phyloP scores from a whole-genome alignment of 2,113 vertebrate species.

The Urocynchramus pylzowi region DNA sequence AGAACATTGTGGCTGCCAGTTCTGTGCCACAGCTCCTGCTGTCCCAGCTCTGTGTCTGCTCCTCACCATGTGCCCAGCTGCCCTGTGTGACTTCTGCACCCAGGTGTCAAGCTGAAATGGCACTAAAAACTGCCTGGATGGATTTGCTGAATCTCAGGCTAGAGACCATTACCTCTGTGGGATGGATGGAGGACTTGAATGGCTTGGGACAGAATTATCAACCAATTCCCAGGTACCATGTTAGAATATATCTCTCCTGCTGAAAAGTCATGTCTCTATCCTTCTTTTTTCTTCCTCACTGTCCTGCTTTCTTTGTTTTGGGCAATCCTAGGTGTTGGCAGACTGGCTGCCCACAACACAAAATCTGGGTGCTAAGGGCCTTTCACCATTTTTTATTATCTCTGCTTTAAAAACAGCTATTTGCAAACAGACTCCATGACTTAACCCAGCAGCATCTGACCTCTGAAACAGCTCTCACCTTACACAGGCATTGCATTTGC shows the following conservation, averaged over 20 bases:
- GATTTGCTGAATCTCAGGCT: not conserved
- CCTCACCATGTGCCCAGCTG: not conserved
- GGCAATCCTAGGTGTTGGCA: not conserved
- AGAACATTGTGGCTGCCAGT: not conserved
- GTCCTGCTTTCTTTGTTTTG: not conserved
- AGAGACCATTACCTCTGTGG: not conserved
- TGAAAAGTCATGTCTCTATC: not conserved
- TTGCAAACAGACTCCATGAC: not conserved
- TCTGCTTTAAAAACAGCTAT: not conserved
- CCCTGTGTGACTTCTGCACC: not conserved
- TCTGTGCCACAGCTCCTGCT: not conserved
- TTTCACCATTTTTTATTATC: not conserved
- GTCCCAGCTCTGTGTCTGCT: not conserved
- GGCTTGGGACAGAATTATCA: not conserved
- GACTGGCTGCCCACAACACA: not conserved
- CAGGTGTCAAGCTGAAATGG: not conserved
- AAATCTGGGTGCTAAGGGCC: not conserved
- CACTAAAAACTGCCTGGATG: not conserved
- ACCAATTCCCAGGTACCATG: fast-evolving
- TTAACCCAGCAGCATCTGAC: not conserved
- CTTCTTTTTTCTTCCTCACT: not conserved
- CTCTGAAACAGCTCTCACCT: not conserved
- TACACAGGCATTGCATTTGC: not conserved
- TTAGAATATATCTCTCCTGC: not conserved
- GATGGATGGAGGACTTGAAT: not conserved